These are phyloP conservation scores for Sericinus montela DNA, from an alignment of 2,888 invertebrate genomes.

Conservation along the genomic window DNA sequence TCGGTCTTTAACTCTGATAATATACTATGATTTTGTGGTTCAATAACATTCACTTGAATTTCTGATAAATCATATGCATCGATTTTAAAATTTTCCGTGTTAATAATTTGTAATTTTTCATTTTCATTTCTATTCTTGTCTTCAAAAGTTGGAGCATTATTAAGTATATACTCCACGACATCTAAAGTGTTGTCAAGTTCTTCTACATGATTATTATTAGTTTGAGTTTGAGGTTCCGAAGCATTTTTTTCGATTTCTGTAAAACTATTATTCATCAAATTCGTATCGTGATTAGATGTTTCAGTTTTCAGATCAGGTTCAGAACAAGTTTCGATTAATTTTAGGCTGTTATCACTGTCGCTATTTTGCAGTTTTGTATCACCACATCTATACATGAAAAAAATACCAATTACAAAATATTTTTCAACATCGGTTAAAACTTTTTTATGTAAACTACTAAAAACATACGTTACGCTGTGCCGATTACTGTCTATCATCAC, in stretches of 20 bases:
- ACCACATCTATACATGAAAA: background rate
- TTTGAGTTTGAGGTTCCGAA: conserved; percentile 34
- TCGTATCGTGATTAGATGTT: conserved; percentile 26
- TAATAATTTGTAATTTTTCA: conserved; percentile 5
- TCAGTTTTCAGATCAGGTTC: conserved; percentile 42
- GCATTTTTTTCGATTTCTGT: conserved; percentile 49
- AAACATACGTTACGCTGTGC: conserved; percentile 39
- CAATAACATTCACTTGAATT: background rate
- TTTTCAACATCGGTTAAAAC: too few relatives aligned
- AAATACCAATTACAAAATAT: background rate
- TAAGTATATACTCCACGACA: conserved; percentile 49
- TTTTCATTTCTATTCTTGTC: conserved; percentile 1
- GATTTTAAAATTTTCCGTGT: conserved; percentile 4
- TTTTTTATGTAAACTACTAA: background rate
- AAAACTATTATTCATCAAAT: conserved; percentile 47
- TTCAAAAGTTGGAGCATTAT: conserved; percentile 34
- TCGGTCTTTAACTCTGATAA: background rate
- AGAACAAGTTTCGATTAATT: conserved; percentile 54
- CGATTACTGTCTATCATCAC: conserved; percentile 33
- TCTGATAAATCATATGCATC: background rate
- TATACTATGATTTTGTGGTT: background rate
- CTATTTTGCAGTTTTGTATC: conserved; percentile 1
- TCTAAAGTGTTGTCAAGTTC: conserved; percentile 51
- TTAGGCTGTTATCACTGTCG: conserved; percentile 36
- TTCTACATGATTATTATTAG: conserved; percentile 28